phyloP scores from a whole-genome alignment of 2,888 invertebrate species.

The Taenaris catops region DNA sequence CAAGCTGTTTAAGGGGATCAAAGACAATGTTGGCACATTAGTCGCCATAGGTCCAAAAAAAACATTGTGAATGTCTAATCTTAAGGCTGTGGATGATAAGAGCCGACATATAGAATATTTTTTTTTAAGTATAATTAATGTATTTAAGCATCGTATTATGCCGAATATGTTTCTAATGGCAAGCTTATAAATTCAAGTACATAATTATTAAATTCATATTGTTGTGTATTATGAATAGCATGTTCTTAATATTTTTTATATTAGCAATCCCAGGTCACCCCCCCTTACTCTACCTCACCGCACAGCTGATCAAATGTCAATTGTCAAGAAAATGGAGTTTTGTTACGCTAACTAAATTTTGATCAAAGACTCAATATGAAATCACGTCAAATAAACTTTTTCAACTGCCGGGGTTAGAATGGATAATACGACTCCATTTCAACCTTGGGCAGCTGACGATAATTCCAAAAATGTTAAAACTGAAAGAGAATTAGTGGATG shows the following conservation, averaged over 20 bases:
- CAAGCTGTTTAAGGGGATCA: too few relatives aligned
- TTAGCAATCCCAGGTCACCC: conserved; percentile 19
- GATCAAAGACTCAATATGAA: conserved; percentile 65
- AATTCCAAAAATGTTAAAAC: conserved; percentile 70
- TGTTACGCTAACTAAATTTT: conserved; percentile 71
- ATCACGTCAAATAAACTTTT: conserved; percentile 46
- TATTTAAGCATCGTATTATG: too few relatives aligned
- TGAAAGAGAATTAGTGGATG: conserved; percentile 72
- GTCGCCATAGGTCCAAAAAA: too few relatives aligned
- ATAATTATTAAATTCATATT: too few relatives aligned
- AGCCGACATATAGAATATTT: too few relatives aligned
- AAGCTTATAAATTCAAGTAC: conserved; percentile 12
- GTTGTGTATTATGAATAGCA: background rate
- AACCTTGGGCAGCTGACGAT: conserved; percentile 73
- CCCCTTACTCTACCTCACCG: conserved; percentile 56
- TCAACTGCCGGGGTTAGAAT: conserved; percentile 61
- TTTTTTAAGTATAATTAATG: too few relatives aligned
- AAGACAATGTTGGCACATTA: too few relatives aligned
- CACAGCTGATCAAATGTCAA: conserved; percentile 75
- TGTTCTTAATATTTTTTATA: background rate
- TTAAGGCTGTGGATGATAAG: too few relatives aligned
- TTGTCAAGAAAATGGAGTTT: conserved; percentile 79
- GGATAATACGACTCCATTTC: conserved; percentile 74
- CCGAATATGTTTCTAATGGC: too few relatives aligned
- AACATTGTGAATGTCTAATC: too few relatives aligned